These are phyloP conservation scores for Otocyon megalotis DNA, from an alignment of 2,113 vertebrate genomes.

Conservation along the genomic window DNA sequence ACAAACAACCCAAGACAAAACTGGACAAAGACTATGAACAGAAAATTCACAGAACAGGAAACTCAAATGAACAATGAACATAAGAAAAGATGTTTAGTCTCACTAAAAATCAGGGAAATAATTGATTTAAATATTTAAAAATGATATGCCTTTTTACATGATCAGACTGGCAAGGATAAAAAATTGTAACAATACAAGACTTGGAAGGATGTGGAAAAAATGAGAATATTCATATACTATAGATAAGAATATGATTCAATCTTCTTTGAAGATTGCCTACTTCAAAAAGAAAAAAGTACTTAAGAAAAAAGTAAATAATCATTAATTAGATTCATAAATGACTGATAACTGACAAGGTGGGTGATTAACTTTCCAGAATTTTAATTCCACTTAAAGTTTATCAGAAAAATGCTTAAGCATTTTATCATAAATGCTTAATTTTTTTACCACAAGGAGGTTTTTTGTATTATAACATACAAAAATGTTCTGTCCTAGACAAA, in stretches of 20 bases:
- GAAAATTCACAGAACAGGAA: not conserved
- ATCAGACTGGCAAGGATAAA: not conserved
- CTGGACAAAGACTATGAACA: not conserved
- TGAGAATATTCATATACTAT: not conserved
- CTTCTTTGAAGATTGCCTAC: not conserved
- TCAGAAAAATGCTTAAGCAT: not conserved
- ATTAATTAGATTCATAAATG: not conserved
- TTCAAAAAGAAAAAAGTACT: slow-evolving; percentile 3
- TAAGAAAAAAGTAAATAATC: slow-evolving; percentile 7
- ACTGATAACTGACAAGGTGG: not conserved
- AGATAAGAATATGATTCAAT: not conserved
- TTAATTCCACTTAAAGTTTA: not conserved
- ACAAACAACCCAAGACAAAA: not conserved
- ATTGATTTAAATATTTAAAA: not conserved
- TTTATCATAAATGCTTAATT: not conserved
- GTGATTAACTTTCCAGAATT: not conserved
- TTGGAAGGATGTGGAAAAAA: not conserved
- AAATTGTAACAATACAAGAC: not conserved
- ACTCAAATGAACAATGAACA: not conserved
- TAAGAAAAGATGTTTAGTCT: not conserved
- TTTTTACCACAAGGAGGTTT: not conserved
- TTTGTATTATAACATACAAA: slow-evolving; percentile 20
- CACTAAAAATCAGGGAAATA: slow-evolving; percentile 5
- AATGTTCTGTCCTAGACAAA: not conserved
- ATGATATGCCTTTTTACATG: not conserved